phyloP scores from a whole-genome alignment of 37 sponge, comb jelly and placozoan genomes.

The Crambe crambe region DNA sequence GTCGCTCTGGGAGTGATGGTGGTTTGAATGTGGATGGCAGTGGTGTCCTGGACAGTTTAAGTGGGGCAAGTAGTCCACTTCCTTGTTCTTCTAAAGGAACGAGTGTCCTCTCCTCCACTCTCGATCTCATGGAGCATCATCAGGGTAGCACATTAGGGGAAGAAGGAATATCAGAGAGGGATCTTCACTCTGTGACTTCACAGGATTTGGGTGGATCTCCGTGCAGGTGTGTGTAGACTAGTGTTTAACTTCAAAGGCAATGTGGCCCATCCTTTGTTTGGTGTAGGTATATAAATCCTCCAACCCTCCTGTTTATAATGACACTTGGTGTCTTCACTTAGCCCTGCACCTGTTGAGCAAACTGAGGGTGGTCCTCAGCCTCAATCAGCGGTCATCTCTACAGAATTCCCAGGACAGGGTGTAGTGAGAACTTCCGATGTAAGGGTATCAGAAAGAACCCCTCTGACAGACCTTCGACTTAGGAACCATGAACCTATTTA shows the following conservation, averaged over 20 bases:
- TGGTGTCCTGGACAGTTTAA: no score
- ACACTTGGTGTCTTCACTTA: no score
- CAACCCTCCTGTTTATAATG: no score
- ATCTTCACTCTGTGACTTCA: not conserved
- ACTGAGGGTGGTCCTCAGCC: conserved; percentile 9
- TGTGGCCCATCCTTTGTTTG: not conserved
- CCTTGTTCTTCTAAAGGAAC: no score
- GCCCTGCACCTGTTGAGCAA: no score
- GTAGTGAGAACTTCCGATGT: conserved; percentile 53
- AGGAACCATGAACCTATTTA: conserved; percentile 53
- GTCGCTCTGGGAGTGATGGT: no score
- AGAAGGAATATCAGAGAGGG: conserved; percentile 3
- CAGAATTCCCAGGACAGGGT: conserved; percentile 9
- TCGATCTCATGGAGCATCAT: no score
- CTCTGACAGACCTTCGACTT: conserved; percentile 54
- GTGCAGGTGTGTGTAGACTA: not conserved
- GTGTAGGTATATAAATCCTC: no score
- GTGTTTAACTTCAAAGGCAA: not conserved
- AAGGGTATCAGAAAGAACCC: conserved; percentile 75
- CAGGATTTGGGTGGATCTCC: not conserved
- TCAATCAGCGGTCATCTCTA: conserved; percentile 44
- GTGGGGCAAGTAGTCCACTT: no score
- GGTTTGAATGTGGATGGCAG: no score
- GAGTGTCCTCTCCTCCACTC: no score
- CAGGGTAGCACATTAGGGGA: not conserved